Percentiles rank a stretch among this genome's conserved stretches.
phyloP scores from a whole-genome alignment of 2,113 vertebrate genomes.

The Brachionichthys hirsutus region DNA sequence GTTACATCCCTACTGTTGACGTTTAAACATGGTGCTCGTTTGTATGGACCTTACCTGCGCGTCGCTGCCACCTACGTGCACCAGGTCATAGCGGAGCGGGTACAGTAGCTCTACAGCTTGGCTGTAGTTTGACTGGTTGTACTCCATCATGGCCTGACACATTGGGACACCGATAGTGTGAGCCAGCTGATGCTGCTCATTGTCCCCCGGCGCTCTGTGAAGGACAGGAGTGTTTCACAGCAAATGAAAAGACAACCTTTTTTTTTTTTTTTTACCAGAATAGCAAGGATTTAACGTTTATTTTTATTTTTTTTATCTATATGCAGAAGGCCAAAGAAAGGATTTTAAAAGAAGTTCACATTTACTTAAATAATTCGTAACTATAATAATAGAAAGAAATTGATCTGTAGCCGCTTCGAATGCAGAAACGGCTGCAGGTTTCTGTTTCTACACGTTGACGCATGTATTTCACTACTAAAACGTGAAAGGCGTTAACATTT shows the following conservation, averaged over 20 bases:
- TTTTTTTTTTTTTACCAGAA: too few relatives aligned
- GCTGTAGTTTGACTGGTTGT: slow-evolving; percentile 81
- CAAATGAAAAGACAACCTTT: too few relatives aligned
- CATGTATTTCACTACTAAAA: slow-evolving; percentile 1
- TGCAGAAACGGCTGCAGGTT: too few relatives aligned
- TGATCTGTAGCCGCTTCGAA: too few relatives aligned
- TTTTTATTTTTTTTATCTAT: too few relatives aligned
- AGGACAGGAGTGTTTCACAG: not conserved
- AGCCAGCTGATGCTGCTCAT: slow-evolving; percentile 81
- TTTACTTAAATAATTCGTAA: too few relatives aligned
- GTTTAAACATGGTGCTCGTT: not conserved
- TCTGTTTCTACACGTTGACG: not conserved
- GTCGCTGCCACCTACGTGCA: slow-evolving; percentile 86
- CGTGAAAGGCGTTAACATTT: slow-evolving; percentile 1
- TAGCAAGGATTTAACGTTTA: too few relatives aligned
- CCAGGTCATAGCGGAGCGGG: slow-evolving; percentile 83
- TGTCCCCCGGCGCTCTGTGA: slow-evolving; percentile 79
- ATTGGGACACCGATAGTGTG: slow-evolving; percentile 81
- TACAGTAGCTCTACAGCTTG: slow-evolving; percentile 82
- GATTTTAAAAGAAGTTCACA: too few relatives aligned
- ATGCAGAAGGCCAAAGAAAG: too few relatives aligned
- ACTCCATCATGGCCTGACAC: slow-evolving; percentile 88
- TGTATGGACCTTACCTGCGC: slow-evolving; percentile 83
- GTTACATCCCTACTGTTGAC: too few relatives aligned
- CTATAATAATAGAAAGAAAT: too few relatives aligned